Conservation (phyloP, 1,140 invertebrate genomes). For the Drosophila bocki region DNA sequence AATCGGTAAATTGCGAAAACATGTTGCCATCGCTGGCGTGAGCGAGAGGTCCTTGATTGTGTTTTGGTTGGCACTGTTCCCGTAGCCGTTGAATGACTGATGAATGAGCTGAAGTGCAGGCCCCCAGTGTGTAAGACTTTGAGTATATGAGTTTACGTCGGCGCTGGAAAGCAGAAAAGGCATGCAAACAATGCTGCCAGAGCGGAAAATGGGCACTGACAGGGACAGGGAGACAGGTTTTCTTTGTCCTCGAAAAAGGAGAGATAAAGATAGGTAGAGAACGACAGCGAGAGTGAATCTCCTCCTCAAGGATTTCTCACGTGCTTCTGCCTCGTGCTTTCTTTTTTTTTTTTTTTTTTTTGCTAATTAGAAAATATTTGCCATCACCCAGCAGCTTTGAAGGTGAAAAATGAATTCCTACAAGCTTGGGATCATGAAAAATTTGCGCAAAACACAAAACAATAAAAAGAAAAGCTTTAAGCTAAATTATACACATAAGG, state of each 20-base stretch:
- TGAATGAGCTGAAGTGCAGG: constrained; percentile 66
- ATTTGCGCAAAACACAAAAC: not conserved
- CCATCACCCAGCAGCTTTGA: constrained; percentile 12
- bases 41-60: constrained; percentile 36
- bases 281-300: constrained; percentile 12
- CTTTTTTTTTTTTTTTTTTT: constrained; percentile 21
- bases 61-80: constrained; percentile 32
- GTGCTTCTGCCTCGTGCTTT: constrained; percentile 15
- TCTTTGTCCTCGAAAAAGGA: constrained; percentile 11
- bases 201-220: constrained; percentile 36
- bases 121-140: constrained; percentile 44
- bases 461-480: not conserved
- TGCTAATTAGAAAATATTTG: constrained; percentile 58
- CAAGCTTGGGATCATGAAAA: not conserved
- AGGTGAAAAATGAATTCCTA: constrained; percentile 25
- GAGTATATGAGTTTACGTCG: constrained; percentile 32
- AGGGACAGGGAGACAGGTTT: constrained; percentile 1
- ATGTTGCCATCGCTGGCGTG: constrained; percentile 60
- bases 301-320: constrained; percentile 21
- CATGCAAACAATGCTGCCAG: constrained; percentile 70
- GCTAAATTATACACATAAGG: not conserved
- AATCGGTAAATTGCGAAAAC: constrained; percentile 81
- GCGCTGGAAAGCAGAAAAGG: constrained; percentile 48
- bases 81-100: constrained; percentile 66
- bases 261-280: constrained; percentile 3